Evolutionary conservation across 2,797 vertebrate genomes (phyloP).

Genomic region (Phalloptychus januarius): DNA sequence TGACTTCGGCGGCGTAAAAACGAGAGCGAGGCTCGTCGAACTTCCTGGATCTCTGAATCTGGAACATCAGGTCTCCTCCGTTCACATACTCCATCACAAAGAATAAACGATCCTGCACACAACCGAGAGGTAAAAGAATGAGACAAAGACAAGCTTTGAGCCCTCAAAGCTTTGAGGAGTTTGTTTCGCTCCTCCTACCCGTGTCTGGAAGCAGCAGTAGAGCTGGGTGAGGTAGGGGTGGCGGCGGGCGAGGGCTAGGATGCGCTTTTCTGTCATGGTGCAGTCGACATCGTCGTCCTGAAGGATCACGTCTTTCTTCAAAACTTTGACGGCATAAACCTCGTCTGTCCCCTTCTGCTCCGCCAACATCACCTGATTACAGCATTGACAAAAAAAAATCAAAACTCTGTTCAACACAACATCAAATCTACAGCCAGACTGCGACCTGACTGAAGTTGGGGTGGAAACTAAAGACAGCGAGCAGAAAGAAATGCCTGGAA

Average conservation of each 20-base stretch:
- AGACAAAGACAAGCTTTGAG: neutral
- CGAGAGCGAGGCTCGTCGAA: conserved; percentile 96
- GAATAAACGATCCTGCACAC: conserved; percentile 94
- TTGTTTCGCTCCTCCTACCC: conserved; percentile 74
- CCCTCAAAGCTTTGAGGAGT: neutral
- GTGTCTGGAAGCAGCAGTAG: conserved; percentile 98
- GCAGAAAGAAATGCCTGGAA: neutral
- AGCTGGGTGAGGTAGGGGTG: conserved; percentile 97
- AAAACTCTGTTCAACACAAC: neutral
- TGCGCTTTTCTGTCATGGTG: conserved; percentile 97
- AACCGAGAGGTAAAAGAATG: conserved; percentile 36
- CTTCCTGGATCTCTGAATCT: conserved; percentile 97
- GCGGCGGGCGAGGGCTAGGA: conserved; percentile 91
- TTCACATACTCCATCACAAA: conserved; percentile 99
- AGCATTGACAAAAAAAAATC: neutral
- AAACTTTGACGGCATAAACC: conserved; percentile 94
- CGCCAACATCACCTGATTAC: conserved; percentile 90
- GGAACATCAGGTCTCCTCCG: conserved; percentile 98
- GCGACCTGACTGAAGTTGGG: neutral
- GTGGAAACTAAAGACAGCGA: neutral
- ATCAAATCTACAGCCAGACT: neutral
- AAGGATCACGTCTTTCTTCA: conserved; percentile 97
- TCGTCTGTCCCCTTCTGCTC: conserved; percentile 95
- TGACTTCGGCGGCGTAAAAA: conserved; percentile 98
- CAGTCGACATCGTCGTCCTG: conserved; percentile 97